These are phyloP conservation scores for Athalia cordata DNA, from an alignment of 2,888 invertebrate genomes.

Conservation along the genomic window DNA sequence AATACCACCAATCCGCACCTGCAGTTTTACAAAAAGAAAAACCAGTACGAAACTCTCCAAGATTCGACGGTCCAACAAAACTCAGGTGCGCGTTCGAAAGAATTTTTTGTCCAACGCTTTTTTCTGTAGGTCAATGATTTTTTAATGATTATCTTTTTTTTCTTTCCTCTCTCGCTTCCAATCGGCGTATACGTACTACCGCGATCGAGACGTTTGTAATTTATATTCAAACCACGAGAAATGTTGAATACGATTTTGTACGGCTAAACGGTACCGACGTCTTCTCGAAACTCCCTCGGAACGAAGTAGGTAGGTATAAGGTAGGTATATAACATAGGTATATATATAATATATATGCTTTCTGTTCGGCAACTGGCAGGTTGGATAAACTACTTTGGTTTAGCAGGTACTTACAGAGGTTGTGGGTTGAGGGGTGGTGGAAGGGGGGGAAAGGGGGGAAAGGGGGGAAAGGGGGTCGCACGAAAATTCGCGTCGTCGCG, in stretches of 20 bases:
- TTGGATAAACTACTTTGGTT: conserved; percentile 23
- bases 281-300: too few species aligned
- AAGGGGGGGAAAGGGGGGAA: conserved; percentile 38
- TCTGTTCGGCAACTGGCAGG: neutral
- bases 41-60: too few species aligned
- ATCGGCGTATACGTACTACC: too few species aligned
- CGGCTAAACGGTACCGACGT: conserved; percentile 19
- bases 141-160: neutral
- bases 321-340: too few species aligned
- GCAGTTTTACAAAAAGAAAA: too few species aligned
- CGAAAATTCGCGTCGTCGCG: conserved; percentile 39
- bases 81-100: too few species aligned
- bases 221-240: conserved; percentile 17
- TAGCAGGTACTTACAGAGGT: conserved; percentile 26
- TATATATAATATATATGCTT: too few species aligned
- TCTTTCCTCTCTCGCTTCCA: neutral
- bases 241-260: conserved; percentile 16
- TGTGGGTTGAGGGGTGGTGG: conserved; percentile 43
- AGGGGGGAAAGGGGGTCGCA: conserved; percentile 42
- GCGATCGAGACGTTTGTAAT: neutral
- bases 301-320: too few species aligned
- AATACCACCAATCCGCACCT: too few species aligned
- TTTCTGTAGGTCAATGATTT: too few species aligned
- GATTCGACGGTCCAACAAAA: too few species aligned
- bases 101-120: too few species aligned